Base-by-base conservation (phyloP, 2,888 invertebrate genomes). In the Marasmarcha lunaedactyla region DNA sequence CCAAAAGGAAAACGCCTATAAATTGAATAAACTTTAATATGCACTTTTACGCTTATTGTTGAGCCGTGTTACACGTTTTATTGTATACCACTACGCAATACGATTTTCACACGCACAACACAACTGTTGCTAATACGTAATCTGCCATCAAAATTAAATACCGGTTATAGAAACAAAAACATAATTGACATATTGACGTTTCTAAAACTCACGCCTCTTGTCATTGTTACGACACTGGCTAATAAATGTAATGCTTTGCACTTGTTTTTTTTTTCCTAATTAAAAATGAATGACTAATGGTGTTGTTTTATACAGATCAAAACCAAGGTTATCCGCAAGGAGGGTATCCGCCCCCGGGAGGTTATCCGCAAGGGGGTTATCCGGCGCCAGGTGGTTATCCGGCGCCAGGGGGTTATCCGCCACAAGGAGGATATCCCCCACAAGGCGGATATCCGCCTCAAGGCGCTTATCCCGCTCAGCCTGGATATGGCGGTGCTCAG, bases 301-400 rank as follows among this genome's bases (percentile, higher is more conserved):
- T n/a, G n/a, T n/a, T n/a, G n/a, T n/a, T n/a, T n/a, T n/a, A n/a
- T n/a, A 14, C 63, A 73, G 72, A 73, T 59, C 74, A 70, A 46
- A 67, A 68, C 54, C 72, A 64, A 78, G 85, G 63, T 7, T 63
- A 64, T 41, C 57, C 59, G 2, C 56, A 54, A 46, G 59, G 54
- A 0, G 64, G 63, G 0, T 69, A 67, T 36, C 76, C 78, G 1
- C 79, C 78, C 1, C 79, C 2, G 12, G 13, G 14, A 6, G 34
- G 34, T 14, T 34, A 34, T 13, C 34, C 48, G 2, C 57, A 50
- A 15, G 58, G 54, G 0, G 83, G 77, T 37, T 76, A 74, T 45
- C 76, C 76, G 0, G 51, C 50, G 7, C 68, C 54, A 11, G 65
- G 60, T 0, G 66, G 62, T 0, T 70, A 67, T 38, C 65, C 65